Conservation (phyloP, 2,797 vertebrate genomes). For the Scomberomorus guttatus region DNA sequence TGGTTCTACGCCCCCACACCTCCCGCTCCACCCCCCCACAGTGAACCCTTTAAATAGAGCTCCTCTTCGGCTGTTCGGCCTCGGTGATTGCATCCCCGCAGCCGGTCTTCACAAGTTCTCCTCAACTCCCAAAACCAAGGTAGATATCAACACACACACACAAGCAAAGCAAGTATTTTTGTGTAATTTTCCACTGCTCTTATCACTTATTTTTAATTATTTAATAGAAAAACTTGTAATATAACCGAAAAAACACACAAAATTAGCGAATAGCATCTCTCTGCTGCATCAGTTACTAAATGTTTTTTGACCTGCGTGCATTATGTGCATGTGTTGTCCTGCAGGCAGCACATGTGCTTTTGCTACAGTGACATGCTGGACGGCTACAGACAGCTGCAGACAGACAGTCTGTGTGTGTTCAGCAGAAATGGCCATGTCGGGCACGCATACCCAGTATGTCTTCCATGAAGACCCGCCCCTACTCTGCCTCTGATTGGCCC, state of each 20-base stretch:
- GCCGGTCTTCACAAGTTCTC: conserved; percentile 62
- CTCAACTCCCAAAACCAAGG: conserved; percentile 60
- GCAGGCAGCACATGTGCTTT: neutral
- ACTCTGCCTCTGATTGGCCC: no score
- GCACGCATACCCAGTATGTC: no score
- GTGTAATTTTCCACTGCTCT: neutral
- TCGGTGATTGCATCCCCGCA: conserved; percentile 63
- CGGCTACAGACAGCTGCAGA: conserved; percentile 4
- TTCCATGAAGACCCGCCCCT: no score
- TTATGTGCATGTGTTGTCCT: no score
- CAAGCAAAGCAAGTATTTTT: neutral
- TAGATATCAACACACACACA: conserved; percentile 41
- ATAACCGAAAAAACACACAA: no score
- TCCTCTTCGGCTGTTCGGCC: conserved; percentile 2
- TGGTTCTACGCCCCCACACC: neutral
- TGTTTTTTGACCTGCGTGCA: no score
- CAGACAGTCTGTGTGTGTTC: no score
- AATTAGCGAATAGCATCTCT: no score
- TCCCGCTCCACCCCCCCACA: neutral
- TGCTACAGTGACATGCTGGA: neutral
- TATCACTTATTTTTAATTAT: neutral
- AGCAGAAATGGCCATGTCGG: no score
- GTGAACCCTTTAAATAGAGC: conserved; percentile 54
- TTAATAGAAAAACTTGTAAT: no score
- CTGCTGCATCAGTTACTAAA: no score